Conservation (phyloP, 2,113 vertebrate genomes). For the Scytalopus superciliaris region DNA sequence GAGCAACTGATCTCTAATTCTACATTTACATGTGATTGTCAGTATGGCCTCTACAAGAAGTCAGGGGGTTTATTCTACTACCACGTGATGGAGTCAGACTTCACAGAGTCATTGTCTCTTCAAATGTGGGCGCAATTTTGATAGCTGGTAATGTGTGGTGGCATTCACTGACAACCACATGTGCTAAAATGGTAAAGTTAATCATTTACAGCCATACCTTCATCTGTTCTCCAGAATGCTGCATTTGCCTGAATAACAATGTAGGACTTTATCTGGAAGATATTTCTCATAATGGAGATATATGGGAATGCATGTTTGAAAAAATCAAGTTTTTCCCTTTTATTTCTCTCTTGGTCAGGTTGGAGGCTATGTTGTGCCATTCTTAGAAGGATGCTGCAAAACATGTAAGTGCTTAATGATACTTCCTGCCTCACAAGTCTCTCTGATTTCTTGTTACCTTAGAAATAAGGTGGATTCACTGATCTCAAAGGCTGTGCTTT, state of each 20-base stretch:
- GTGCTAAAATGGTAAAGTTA: background rate
- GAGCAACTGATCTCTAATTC: background rate
- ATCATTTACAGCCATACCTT: background rate
- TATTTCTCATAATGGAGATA: background rate
- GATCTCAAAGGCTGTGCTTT: background rate
- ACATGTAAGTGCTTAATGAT: conserved; percentile 86
- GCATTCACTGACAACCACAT: background rate
- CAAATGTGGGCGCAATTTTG: background rate
- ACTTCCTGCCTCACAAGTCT: background rate
- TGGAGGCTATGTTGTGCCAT: conserved; percentile 89
- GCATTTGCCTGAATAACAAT: background rate
- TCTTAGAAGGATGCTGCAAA: conserved; percentile 96
- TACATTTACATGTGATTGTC: background rate
- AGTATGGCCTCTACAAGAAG: background rate
- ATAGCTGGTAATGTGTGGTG: background rate
- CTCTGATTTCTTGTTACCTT: background rate
- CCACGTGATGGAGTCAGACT: background rate
- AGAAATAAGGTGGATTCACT: background rate
- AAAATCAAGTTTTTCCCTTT: background rate
- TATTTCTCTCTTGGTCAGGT: conserved; percentile 74
- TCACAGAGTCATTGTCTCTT: background rate
- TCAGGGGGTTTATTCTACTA: background rate
- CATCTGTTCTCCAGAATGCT: background rate
- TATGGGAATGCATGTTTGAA: background rate
- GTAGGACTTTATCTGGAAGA: background rate